phyloP scores from a whole-genome alignment of 2,888 invertebrate genomes.

The Clistopyga incitator region DNA sequence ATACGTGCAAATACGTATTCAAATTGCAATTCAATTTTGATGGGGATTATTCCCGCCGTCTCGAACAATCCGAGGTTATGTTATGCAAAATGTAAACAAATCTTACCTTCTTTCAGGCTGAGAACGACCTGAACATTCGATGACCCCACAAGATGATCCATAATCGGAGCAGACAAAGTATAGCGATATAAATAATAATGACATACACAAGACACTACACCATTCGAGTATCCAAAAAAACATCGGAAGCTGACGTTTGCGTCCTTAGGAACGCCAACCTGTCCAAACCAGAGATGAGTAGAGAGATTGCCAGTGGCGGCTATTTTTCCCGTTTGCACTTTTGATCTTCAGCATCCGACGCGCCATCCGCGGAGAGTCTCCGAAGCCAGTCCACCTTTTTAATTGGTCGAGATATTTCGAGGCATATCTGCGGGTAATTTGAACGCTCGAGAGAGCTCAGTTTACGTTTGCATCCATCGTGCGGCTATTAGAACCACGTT shows the following conservation, averaged over 20 bases:
- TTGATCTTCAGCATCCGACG: no score
- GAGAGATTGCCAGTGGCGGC: no score
- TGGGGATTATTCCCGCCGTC: constrained; percentile 63
- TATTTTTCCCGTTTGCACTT: no score
- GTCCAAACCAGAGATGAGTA: not conserved
- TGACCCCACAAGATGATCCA: constrained; percentile 88
- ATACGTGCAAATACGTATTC: not conserved
- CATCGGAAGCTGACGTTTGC: constrained; percentile 63
- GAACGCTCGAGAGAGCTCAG: no score
- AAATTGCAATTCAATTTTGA: constrained; percentile 18
- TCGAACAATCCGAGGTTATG: constrained; percentile 63
- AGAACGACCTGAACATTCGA: constrained; percentile 89
- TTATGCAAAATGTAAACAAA: constrained; percentile 14
- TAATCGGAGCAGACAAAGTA: constrained; percentile 75
- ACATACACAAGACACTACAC: constrained; percentile 59
- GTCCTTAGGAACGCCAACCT: constrained; percentile 70
- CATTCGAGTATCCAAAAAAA: constrained; percentile 64
- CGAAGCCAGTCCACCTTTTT: no score
- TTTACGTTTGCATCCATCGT: no score
- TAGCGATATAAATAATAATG: constrained; percentile 58
- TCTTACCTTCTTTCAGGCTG: constrained; percentile 88
- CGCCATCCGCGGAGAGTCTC: no score
- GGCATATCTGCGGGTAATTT: no score
- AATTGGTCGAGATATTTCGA: no score
- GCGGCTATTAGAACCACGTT: no score